Evolutionary conservation across 2,113 vertebrate species (phyloP), one percentile per base, ranked within the genome.

Genomic region (Clupea harengus): DNA sequence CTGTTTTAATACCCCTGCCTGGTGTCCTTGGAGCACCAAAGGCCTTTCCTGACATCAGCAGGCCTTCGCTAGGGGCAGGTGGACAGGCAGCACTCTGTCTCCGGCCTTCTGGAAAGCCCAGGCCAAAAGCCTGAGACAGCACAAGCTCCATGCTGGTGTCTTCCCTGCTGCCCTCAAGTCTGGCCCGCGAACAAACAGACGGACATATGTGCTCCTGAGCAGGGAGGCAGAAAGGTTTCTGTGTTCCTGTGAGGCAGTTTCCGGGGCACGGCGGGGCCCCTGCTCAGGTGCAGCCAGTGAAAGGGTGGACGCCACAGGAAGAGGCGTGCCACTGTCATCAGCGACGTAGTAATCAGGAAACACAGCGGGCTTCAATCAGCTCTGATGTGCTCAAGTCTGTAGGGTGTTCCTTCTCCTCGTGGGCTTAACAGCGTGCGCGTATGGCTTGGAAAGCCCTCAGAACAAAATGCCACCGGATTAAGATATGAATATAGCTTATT

Each of bases 351-450:
- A 93, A 94, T 94, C 88, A 91, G 87, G 89, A 91, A 90, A 86
- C 85, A 86, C 89, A 92, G 93, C 91, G 91, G 92, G 93, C 91
- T 89, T 89, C 90, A 91, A 89, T 93, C 88, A 91, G 91, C 89
- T 93, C 90, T 92, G 92, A 94, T 93, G 92, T 90, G 91, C 90
- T 87, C 90, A 89, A 92, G 91, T 91, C 91, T 89, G 87, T 90
- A 80, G 92, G 86, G 92, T 89, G 87, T 89, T 57, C 87, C 91
- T 90, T 91, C 89, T 91, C 92, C 88, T 86, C 82, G 89, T 91
- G 91, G 83, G 89, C 90, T 92, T 90, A 91, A 91, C 92, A 92
- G 92, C 88, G 83, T 89, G 91, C 90, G 91, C 94, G 93, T 94
- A 93, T 94, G 94, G 91, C 75, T 81, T 45, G 25, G 4, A 78